Evolutionary conservation across 2,113 vertebrate species (phyloP).

Genomic region (Naja naja): DNA sequence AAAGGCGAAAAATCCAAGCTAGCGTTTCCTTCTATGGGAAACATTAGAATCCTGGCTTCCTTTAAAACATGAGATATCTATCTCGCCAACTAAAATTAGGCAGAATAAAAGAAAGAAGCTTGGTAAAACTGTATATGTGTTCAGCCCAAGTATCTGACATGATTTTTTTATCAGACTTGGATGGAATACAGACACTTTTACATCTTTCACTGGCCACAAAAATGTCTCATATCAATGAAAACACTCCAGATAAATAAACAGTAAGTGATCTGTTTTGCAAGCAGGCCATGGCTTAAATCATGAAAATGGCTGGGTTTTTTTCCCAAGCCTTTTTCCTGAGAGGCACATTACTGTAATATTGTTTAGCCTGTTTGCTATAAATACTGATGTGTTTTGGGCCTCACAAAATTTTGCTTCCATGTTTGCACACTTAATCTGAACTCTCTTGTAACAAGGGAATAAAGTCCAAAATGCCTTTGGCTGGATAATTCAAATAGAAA

Average conservation of each 20-base stretch:
- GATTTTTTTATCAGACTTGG: background rate
- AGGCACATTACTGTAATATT: background rate
- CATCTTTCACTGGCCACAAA: background rate
- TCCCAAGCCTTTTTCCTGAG: background rate
- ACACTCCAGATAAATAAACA: slow-evolving; percentile 12
- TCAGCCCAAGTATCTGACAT: background rate
- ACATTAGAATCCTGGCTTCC: background rate
- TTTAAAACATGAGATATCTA: background rate
- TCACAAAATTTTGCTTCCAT: background rate
- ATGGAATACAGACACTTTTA: background rate
- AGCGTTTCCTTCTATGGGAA: background rate
- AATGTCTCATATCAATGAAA: background rate
- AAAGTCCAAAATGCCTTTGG: slow-evolving; percentile 42
- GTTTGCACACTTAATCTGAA: slow-evolving; percentile 11
- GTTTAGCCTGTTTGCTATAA: slow-evolving; percentile 11
- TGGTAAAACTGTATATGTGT: background rate
- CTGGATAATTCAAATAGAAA: slow-evolving; percentile 46
- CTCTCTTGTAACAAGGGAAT: background rate
- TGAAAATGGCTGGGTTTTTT: background rate
- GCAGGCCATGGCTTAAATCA: background rate
- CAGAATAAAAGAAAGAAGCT: background rate
- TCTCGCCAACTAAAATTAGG: background rate
- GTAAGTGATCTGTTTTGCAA: background rate
- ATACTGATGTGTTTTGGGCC: background rate
- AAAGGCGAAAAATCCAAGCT: background rate